Evolutionary conservation across 2,113 vertebrate species (phyloP), one percentile per base, ranked within the genome.

Genomic region (Parus major): DNA sequence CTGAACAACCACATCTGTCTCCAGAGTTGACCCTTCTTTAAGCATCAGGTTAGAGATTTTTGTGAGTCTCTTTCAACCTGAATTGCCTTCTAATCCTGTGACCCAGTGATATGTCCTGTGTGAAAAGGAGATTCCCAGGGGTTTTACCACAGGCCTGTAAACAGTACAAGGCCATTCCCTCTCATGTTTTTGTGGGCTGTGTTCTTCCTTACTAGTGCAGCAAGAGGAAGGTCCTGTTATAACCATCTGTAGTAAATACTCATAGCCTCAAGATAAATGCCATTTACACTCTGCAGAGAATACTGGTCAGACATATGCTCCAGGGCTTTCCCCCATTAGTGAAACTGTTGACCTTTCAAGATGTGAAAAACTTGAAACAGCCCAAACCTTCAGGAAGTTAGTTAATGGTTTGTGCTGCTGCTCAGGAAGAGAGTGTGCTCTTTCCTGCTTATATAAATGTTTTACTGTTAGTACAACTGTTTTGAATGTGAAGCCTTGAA

Each of bases 321-420:
- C 71, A 55, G 25, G 84, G 53, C 60, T 92, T 91, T 90, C 91
- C 71, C 66, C 72, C 42, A 27, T 88, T 66, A 72, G 53, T 64
- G 46, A 80, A 94, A 41, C 69, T 75, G 46, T 73, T 96, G 69
- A 94, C 80, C 89, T 95, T 95, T 95, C 19, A 57, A 70, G n/a
- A 89, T 71, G 23, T 36, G 59, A 86, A 92, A 83, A 71, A 57
- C 33, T 84, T 87, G n/a, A 64, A 92, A 69, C 5, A 29, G 68
- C 20, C 23, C 41, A 82, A 86, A 82, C 82, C 49, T 95, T 89
- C 85, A 91, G 60, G 83, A 95, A 76, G 63, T 46, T 50, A 71
- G 10, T 35, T 69, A 65, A 72, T 77, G 44, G 35, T 63, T 86
- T 87, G 53, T 85, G 61, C 64, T 91, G 36, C 52, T 91, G 29